phyloP scores from a whole-genome alignment of 2,797 vertebrate species.

The Ctenopoma multispine region DNA sequence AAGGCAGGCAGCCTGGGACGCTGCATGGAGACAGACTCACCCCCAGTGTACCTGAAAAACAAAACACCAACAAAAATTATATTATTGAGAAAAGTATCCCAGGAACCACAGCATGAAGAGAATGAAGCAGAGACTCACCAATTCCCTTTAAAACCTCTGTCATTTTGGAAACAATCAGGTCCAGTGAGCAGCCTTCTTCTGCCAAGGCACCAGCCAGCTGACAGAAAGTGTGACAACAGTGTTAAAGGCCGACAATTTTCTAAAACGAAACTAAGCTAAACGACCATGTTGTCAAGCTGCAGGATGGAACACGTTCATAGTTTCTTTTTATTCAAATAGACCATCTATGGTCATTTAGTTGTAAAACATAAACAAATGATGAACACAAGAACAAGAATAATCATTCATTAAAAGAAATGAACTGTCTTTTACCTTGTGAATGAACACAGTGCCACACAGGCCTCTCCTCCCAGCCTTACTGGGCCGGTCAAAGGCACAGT shows the following conservation, averaged over 20 bases:
- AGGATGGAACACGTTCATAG: constrained; percentile 6
- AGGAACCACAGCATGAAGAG: too few relatives aligned
- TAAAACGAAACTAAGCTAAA: background rate
- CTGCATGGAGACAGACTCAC: constrained; percentile 94
- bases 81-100: fast-evolving
- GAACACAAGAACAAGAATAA: background rate
- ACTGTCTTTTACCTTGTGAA: constrained; percentile 90
- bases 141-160: constrained; percentile 75
- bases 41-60: constrained; percentile 89
- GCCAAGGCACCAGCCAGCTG: constrained; percentile 94
- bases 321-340: too few relatives aligned
- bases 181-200: constrained; percentile 86
- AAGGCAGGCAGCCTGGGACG: constrained; percentile 90
- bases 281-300: background rate
- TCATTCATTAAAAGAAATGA: background rate
- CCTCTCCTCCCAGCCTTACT: constrained; percentile 92
- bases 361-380: too few relatives aligned
- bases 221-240: background rate
- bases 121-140: constrained; percentile 76
- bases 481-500: constrained; percentile 88
- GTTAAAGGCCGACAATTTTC: background rate
- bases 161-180: constrained; percentile 84
- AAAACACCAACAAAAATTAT: background rate
- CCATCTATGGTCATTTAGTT: too few relatives aligned
- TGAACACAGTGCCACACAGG: constrained; percentile 91